Evolutionary conservation across 92 coral and sea anemone genomes (phyloP), one percentile per base, ranked within the genome.

Genomic region (Epizoanthus fatuus): DNA sequence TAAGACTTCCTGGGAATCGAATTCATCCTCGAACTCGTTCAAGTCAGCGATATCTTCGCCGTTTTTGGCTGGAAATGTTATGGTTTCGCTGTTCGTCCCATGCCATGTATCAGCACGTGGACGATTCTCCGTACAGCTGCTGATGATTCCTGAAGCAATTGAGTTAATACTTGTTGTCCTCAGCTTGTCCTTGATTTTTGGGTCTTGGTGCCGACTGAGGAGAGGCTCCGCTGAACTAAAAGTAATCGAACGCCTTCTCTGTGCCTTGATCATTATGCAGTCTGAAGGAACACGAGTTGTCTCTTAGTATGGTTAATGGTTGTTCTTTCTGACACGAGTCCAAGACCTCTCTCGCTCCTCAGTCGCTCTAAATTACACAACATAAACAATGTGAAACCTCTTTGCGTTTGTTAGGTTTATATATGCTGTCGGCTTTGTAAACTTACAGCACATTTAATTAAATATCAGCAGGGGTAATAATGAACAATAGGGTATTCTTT

Each of bases 41-140:
- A 94, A 53, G 51, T 94, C 87, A 10, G 96, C 93, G 67, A 81
- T 74, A 14, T 90, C 92, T 45, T 75, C 81, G 2, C 69, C 14
- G 35, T 71, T 49, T 39, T 67, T n/a, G 9, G 60, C n/a, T 12
- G 68, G 90, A 8, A 42, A 68, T 44, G 80, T 71, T 2, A 15
- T 80, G 3, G n/a, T 42, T 7, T 94, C 93, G 17, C 77, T 89
- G 17, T 82, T 93, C 2, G 74, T 69, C 0, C 99, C 99, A 53
- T 97, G 99, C 99, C 99, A 97, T n/a, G 99, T 93, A 57, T 85
- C 72, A 2, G 99, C 90, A 8, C 99, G 95, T 69, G 88, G 93
- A 17, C 99, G 89, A 10, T 54, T 70, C 3, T 42, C 84, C 11
- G 55, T 42, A 2, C 55, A 42, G 25, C 75, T 78, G 79, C 84